Conservation (phyloP, 2,113 vertebrate species). For the Eurypyga helias region DNA sequence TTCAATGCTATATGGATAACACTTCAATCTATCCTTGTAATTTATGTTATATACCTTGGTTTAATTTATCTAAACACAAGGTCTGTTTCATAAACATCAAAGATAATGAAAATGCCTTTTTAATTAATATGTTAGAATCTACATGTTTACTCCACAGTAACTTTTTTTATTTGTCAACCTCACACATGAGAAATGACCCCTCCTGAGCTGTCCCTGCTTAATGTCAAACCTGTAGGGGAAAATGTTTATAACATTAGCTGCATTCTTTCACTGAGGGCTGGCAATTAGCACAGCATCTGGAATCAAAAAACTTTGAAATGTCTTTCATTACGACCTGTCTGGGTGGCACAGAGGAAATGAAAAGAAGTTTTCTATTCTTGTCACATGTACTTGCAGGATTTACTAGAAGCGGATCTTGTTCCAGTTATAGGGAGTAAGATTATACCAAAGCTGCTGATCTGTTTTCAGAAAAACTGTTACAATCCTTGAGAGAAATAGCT, state of each 20-base stretch:
- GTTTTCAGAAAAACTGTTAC: conserved; percentile 73
- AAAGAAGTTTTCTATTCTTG: conserved; percentile 73
- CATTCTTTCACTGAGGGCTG: conserved; percentile 54
- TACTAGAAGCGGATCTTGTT: conserved; percentile 67
- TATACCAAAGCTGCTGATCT: conserved; percentile 76
- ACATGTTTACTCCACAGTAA: conserved; percentile 2
- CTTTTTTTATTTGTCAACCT: conserved; percentile 37
- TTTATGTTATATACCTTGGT: not conserved
- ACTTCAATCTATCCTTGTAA: not conserved
- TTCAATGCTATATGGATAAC: not conserved
- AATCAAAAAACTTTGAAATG: conserved; percentile 43
- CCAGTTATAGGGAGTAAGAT: conserved; percentile 70
- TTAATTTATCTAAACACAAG: not conserved
- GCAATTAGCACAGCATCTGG: conserved; percentile 44
- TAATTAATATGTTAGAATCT: conserved; percentile 45
- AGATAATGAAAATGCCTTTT: conserved; percentile 31
- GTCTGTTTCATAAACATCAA: conserved; percentile 40
- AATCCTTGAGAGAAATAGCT: conserved; percentile 74
- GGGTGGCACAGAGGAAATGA: conserved; percentile 53
- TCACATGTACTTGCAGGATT: conserved; percentile 70
- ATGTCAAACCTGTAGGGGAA: conserved; percentile 50
- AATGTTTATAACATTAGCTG: conserved; percentile 49
- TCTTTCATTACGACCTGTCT: conserved; percentile 57
- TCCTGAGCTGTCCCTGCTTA: conserved; percentile 50
- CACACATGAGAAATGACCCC: conserved; percentile 14